Conservation (phyloP, 1,140 invertebrate species). For the Tenebrio molitor region DNA sequence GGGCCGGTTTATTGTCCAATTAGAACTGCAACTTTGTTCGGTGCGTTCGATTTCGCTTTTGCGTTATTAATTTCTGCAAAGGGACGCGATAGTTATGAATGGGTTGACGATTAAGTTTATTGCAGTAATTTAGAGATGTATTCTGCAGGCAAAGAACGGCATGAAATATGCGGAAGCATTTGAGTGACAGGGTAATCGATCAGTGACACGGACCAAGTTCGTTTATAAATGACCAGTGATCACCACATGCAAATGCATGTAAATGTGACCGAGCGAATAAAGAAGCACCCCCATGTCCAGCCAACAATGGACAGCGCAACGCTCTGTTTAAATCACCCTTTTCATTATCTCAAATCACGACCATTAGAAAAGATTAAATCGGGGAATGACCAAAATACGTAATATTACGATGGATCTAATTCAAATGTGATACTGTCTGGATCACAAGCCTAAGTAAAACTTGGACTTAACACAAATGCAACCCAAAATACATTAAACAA, state of each 20-base stretch:
- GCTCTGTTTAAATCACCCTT: constrained; percentile 43
- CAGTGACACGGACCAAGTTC: constrained; percentile 61
- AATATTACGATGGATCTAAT: constrained; percentile 17
- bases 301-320: constrained; percentile 44
- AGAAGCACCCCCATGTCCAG: constrained; percentile 45
- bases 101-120: constrained; percentile 54
- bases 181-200: constrained; percentile 64
- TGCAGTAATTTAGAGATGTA: constrained; percentile 52
- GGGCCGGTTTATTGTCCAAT: not conserved
- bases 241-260: constrained; percentile 64
- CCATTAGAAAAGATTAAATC: constrained; percentile 45
- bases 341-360: constrained; percentile 43
- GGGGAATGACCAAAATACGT: constrained; percentile 35
- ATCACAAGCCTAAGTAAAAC: too few species aligned
- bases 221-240: constrained; percentile 64
- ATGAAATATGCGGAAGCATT: constrained; percentile 59
- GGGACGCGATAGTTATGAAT: constrained; percentile 53
- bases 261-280: constrained; percentile 56
- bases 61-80: constrained; percentile 18
- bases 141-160: constrained; percentile 51
- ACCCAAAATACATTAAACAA: too few species aligned
- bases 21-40: constrained; percentile 9
- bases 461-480: too few species aligned
- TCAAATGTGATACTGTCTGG: too few species aligned
- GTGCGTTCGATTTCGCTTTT: not conserved